Evolutionary conservation across 2,888 invertebrate genomes (phyloP), one percentile per base, ranked within the genome.

Genomic region (Idaea dimidiata): DNA sequence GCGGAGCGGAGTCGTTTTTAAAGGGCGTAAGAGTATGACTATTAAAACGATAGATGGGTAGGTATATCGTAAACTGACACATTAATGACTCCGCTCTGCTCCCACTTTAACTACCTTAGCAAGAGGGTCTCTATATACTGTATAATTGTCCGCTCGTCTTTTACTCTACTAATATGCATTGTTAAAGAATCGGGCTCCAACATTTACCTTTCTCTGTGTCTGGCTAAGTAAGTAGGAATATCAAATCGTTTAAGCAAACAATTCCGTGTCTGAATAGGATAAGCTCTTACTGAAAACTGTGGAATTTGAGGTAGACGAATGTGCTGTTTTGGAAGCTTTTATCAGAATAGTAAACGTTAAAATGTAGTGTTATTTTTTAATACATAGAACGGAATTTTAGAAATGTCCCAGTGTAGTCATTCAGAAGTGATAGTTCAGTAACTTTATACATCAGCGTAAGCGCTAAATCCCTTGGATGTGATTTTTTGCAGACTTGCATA

Each of bases 221-320:
- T 10, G 32, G 10, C 31, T 32, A 33, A 62, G 31, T 62, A 31
- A 54, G 24, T 16, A 61, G 54, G n/a, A n/a, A n/a, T n/a, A n/a
- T n/a, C n/a, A n/a, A n/a, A 62, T 62, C 58, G 33, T 62, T 54
- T 58, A 16, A 18, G 55, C 61, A 62, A 61, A 58, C 16, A 56
- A 53, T 58, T 32, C 53, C 17, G 31, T 17, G 24, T 43, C 14
- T 43, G 43, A 43, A 43, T 7, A 43, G 10, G 43, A 43, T 43
- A 10, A 43, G 43, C 43, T 43, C 10, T 43, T 43, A 43, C 43
- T 43, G 43, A 1, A 43, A 43, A 43, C 43, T 2, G 43, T 43
- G 10, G 43, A 43, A 43, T 43, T 43, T 43, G 43, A 43, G 43
- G 43, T 43, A 43, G 43, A 8, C 7, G 24, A 43, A 43, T 43